These are phyloP conservation scores for Lapara coniferarum DNA, from an alignment of 2,888 invertebrate genomes.

Conservation along the genomic window DNA sequence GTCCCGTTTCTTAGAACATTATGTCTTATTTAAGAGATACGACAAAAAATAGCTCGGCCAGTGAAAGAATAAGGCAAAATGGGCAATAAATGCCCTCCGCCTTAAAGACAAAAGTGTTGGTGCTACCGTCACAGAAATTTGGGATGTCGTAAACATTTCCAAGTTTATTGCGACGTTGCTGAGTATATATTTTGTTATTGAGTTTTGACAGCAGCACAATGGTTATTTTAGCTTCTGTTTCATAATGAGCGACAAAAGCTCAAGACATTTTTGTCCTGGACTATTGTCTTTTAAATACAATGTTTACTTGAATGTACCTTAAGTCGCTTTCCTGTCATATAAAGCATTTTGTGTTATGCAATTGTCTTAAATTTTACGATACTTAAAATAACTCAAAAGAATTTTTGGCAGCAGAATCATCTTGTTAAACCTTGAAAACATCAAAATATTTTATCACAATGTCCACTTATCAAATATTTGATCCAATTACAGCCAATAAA, in stretches of 20 bases:
- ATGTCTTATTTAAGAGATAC: slow-evolving; percentile 81
- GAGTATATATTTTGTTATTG: slow-evolving; percentile 63
- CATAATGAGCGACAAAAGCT: slow-evolving; percentile 64
- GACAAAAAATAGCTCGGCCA: slow-evolving; percentile 70
- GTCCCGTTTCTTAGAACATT: slow-evolving; percentile 80
- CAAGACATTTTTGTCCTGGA: slow-evolving; percentile 45
- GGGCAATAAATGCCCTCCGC: slow-evolving; percentile 68
- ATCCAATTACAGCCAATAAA: not conserved
- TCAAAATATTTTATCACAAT: no score
- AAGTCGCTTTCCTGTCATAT: not conserved
- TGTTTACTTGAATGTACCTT: slow-evolving; percentile 35
- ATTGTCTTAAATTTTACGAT: not conserved
- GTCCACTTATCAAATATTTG: not conserved
- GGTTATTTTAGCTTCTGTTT: slow-evolving; percentile 72
- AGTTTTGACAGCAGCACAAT: slow-evolving; percentile 74
- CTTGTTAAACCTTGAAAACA: no score
- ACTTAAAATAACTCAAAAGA: no score
- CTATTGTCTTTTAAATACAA: slow-evolving; percentile 47
- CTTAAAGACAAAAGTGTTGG: slow-evolving; percentile 73
- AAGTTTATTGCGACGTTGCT: slow-evolving; percentile 75
- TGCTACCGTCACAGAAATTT: slow-evolving; percentile 74
- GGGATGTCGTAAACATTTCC: slow-evolving; percentile 68
- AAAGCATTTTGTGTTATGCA: not conserved
- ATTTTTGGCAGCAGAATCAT: no score
- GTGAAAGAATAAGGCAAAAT: slow-evolving; percentile 75